Evolutionary conservation across 2,797 vertebrate species (phyloP), one percentile per base, ranked within the genome.

Genomic region (Apogon hyalosoma): DNA sequence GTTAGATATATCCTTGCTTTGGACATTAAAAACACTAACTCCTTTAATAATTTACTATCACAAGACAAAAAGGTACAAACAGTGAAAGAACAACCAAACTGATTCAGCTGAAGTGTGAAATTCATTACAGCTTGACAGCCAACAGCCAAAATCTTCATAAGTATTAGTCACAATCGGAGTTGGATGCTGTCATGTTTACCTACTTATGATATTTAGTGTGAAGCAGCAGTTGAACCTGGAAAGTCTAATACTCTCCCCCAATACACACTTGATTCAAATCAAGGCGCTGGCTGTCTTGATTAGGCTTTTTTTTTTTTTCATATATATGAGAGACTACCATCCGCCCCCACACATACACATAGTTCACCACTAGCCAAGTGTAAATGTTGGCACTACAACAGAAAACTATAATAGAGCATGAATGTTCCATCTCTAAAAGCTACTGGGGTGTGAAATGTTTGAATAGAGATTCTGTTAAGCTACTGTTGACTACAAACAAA

Each of bases 401-500:
- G 19, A 79, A 70, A 60, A 56, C 41, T 59, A 73, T 66, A 64
- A 79, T 39, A 38, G 63, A 66, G 45, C 64, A 61, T 75, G 70
- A 65, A 70, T 63, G 67, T 69, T 66, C 54, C 40, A 61, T 72
- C 57, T 43, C 57, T 66, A 61, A 69, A 52, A 73, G 74, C 69
- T 62, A 62, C 69, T 63, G 63, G 64, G 63, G 69, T 31, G 71
- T 73, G 59, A 77, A 46, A 36, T 42, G 70, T 75, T 78, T 80
- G 73, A 84, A 67, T 36, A 76, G 73, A 76, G 68, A 61, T 66
- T 71, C 39, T 61, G 75, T 42, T 82, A 47, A 88, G 85, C 79
- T 85, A 6, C 50, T 78, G 80, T 88, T 88, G 70, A 82, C 89
- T 83, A 3, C 38, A 87, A 90, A 88, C 75, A 87, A 47, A 66